Evolutionary conservation across 1,140 invertebrate genomes (phyloP), one percentile per base, ranked within the genome.

Genomic region (Venustaconcha ellipsiformis): DNA sequence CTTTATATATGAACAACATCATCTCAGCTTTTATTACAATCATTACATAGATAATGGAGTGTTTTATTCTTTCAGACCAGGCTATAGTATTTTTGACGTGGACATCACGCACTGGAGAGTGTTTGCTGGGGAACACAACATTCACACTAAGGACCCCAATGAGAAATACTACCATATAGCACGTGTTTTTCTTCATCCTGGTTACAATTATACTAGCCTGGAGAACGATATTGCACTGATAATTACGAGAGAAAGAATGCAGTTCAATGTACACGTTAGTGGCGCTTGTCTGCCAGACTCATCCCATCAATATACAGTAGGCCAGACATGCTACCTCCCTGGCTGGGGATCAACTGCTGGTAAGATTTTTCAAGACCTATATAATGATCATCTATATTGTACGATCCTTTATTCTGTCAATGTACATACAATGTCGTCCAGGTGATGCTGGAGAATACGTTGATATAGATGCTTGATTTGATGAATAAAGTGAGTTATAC

Each of bases 81-180:
- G 74, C n/a, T 76, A 70, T 56, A 59, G 48, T 18, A 55, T 76
- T 13, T 76, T 59, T 57, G 74, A 76, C 57, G 60, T 76, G 58
- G 74, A 76, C 74, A 60, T 76, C 18, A 68, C 58, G 59, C 60
- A 66, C 69, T 76, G 74, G 74, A 65, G 74, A 58, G 69, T 67
- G 63, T 76, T 70, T 26, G 74, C 74, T 48, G 74, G 74, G 26
- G 74, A 76, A 70, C 71, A 76, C 74, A 76, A 76, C 56, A 76
- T 76, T 14, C 60, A 68, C 58, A 66, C 48, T 23, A 70, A 62
- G 15, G 74, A 76, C 63, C 74, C 74, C 1, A 37, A 70, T 26
- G 74, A 76, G 56, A 70, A 76, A 59, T 70, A 67, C 26, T 76
- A 76, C 74, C 74, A 76, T 30, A 57, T 76, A 2, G 60, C 57